Conservation (phyloP, 2,113 vertebrate species). For the Rhabdomys dilectus region DNA sequence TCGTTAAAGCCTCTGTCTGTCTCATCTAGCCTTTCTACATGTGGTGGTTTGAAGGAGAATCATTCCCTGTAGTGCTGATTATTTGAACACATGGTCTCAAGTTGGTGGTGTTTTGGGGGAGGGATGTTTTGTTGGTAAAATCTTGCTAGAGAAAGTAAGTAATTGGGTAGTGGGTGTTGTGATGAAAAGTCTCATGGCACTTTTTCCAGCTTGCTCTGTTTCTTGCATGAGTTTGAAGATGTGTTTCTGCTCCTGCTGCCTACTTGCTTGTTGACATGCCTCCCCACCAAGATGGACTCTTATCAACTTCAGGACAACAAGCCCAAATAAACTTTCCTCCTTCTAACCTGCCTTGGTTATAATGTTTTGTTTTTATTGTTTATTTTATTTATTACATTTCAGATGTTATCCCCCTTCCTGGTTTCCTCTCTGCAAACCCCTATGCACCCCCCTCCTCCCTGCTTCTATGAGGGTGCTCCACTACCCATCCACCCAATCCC, state of each 20-base stretch:
- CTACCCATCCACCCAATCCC: too few species aligned
- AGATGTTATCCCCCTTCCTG: too few species aligned
- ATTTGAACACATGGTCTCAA: not conserved
- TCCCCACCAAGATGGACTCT: not conserved
- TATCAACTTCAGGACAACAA: not conserved
- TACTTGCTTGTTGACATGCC: too few species aligned
- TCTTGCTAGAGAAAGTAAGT: not conserved
- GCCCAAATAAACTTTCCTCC: not conserved
- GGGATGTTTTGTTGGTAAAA: not conserved
- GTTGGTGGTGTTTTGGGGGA: not conserved
- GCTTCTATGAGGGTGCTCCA: too few species aligned
- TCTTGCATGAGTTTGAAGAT: not conserved
- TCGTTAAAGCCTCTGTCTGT: not conserved
- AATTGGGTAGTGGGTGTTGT: not conserved
- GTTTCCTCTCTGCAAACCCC: too few species aligned
- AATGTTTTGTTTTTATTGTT: too few species aligned
- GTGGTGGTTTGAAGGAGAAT: not conserved
- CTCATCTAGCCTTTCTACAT: not conserved
- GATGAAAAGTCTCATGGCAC: not conserved
- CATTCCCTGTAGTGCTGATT: not conserved
- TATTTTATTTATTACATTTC: too few species aligned
- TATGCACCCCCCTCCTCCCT: too few species aligned
- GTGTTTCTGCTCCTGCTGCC: not conserved
- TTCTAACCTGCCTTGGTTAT: not conserved
- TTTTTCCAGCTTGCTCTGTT: not conserved